Evolutionary conservation across 1,140 invertebrate genomes (phyloP).

Genomic region (Glossosoma conforme): DNA sequence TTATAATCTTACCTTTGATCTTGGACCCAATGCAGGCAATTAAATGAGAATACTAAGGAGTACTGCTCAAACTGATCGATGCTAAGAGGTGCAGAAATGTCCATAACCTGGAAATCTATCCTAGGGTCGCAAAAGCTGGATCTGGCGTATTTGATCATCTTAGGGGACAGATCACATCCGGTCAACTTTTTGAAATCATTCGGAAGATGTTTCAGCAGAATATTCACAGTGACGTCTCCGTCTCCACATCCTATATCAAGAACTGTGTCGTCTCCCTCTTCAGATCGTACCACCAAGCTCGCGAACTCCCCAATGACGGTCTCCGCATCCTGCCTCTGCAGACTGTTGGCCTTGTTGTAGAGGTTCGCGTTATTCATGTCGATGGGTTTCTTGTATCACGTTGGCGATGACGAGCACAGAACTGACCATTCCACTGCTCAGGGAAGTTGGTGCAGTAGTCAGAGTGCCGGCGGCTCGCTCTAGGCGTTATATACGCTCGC

Average conservation of each 20-base stretch:
- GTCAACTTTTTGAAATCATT: slow-evolving; percentile 44
- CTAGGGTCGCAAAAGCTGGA: slow-evolving; percentile 45
- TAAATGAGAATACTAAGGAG: slow-evolving; percentile 73
- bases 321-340: slow-evolving; percentile 64
- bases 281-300: slow-evolving; percentile 54
- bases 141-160: slow-evolving; percentile 66
- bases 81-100: slow-evolving; percentile 57
- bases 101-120: slow-evolving; percentile 58
- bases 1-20: slow-evolving; percentile 57
- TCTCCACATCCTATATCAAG: slow-evolving; percentile 78
- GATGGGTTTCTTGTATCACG: not conserved
- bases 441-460: slow-evolving; percentile 23
- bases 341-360: slow-evolving; percentile 58
- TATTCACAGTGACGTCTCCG: slow-evolving; percentile 63
- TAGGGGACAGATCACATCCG: slow-evolving; percentile 64
- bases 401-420: slow-evolving; percentile 4
- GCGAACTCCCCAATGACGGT: slow-evolving; percentile 63
- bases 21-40: slow-evolving; percentile 77
- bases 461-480: not conserved
- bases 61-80: slow-evolving; percentile 51
- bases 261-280: slow-evolving; percentile 50
- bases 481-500: slow-evolving; percentile 25
- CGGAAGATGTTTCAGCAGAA: slow-evolving; percentile 64
- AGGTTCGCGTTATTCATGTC: slow-evolving; percentile 60
- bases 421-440: slow-evolving; percentile 28